Percentiles rank a stretch among this genome's conserved stretches.
phyloP scores from a whole-genome alignment of 2,888 invertebrate species.

The Agrypnus murinus region DNA sequence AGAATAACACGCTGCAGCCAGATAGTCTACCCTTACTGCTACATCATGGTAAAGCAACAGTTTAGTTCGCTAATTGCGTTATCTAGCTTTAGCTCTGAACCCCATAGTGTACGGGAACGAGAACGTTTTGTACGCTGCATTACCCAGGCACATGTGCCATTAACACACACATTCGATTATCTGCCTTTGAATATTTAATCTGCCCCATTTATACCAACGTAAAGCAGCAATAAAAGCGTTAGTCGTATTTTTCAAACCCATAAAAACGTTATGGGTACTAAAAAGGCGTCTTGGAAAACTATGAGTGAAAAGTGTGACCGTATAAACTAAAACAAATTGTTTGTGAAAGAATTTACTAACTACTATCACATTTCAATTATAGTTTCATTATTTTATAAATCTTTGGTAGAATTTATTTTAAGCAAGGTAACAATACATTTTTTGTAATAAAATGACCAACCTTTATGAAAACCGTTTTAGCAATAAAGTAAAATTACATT shows the following conservation, averaged over 20 bases:
- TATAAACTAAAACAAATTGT: conserved; percentile 20
- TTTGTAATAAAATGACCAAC: too few relatives aligned
- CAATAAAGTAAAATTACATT: too few relatives aligned
- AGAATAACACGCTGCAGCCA: background rate
- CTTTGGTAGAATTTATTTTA: background rate
- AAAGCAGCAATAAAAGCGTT: conserved; percentile 43
- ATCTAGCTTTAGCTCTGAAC: conserved; percentile 32
- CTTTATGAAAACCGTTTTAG: too few relatives aligned
- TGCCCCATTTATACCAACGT: conserved; percentile 38
- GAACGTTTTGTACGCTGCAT: conserved; percentile 34
- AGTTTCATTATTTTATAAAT: too few relatives aligned
- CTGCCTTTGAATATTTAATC: conserved; percentile 42
- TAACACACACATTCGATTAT: conserved; percentile 45
- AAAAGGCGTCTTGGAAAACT: conserved; percentile 29
- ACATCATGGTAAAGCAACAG: conserved; percentile 33
- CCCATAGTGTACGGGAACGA: conserved; percentile 5
- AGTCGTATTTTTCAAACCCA: conserved; percentile 35
- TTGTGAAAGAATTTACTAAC: background rate
- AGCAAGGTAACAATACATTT: too few relatives aligned
- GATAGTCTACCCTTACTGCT: background rate
- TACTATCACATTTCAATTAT: too few relatives aligned
- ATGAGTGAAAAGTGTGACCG: conserved; percentile 18
- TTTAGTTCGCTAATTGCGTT: conserved; percentile 42
- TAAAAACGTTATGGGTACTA: conserved; percentile 37
- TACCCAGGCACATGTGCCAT: conserved; percentile 38